These are phyloP conservation scores for Dryocosmus kuriphilus DNA, from an alignment of 2,888 invertebrate species.

Conservation along the genomic window DNA sequence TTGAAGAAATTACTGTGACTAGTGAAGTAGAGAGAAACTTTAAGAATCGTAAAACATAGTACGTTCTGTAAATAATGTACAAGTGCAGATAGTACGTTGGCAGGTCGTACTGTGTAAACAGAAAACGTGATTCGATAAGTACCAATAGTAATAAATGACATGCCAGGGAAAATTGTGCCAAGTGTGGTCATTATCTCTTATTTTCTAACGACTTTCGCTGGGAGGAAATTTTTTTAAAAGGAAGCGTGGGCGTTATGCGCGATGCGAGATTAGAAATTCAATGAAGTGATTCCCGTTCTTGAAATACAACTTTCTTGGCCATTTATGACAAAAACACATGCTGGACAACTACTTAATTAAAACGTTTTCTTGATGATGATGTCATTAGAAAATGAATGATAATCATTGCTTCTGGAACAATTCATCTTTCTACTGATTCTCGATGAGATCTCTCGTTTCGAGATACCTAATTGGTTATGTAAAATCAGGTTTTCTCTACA, in stretches of 20 bases:
- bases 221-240: conserved; percentile 21
- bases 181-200: conserved; percentile 22
- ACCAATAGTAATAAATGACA: conserved; percentile 27
- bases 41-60: background rate
- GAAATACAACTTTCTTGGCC: conserved; percentile 31
- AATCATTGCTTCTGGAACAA: background rate
- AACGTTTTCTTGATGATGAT: background rate
- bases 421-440: background rate
- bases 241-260: conserved; percentile 26
- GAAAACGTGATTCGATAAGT: conserved; percentile 18
- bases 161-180: conserved; percentile 25
- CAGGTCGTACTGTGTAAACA: conserved; percentile 5
- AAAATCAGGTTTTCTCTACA: conserved; percentile 1
- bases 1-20: background rate
- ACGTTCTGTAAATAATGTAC: background rate
- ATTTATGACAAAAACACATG: conserved; percentile 10
- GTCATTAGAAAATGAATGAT: conserved; percentile 6
- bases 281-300: conserved; percentile 35
- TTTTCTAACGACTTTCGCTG: conserved; percentile 38
- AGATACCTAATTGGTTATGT: conserved; percentile 21
- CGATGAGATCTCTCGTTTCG: background rate
- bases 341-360: conserved; percentile 10
- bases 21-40: background rate
- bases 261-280: conserved; percentile 35
- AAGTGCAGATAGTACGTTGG: background rate